Evolutionary conservation across 2,113 vertebrate species (phyloP).

Genomic region (Heterotilapia buettikoferi): DNA sequence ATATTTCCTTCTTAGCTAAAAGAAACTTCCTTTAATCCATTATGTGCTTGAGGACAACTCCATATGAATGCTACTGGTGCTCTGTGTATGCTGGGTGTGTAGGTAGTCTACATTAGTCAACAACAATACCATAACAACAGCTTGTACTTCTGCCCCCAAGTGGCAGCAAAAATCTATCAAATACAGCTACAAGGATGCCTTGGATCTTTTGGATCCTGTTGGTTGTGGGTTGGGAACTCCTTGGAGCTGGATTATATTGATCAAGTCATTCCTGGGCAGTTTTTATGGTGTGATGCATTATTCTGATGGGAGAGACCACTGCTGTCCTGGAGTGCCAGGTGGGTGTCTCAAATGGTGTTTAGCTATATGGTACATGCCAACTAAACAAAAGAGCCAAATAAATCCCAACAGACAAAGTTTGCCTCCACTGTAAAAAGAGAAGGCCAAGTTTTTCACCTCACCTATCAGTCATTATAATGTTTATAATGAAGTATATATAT

Average conservation of each 20-base stretch:
- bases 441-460: neutral
- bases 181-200: neutral
- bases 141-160: neutral
- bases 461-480: neutral
- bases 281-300: neutral
- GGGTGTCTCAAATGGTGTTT: neutral
- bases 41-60: neutral
- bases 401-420: neutral
- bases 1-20: neutral
- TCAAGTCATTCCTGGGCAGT: neutral
- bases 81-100: neutral
- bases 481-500: neutral
- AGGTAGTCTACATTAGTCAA: neutral
- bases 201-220: neutral
- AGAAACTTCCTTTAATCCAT: neutral
- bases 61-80: neutral
- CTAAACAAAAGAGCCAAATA: neutral
- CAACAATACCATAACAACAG: neutral
- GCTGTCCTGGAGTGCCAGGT: fast-evolving
- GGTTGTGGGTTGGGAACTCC: neutral
- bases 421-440: neutral
- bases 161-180: neutral
- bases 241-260: neutral
- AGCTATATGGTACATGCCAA: neutral
- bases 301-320: neutral